Evolutionary conservation across 2,888 invertebrate genomes (phyloP).

Genomic region (Neria commutata): DNA sequence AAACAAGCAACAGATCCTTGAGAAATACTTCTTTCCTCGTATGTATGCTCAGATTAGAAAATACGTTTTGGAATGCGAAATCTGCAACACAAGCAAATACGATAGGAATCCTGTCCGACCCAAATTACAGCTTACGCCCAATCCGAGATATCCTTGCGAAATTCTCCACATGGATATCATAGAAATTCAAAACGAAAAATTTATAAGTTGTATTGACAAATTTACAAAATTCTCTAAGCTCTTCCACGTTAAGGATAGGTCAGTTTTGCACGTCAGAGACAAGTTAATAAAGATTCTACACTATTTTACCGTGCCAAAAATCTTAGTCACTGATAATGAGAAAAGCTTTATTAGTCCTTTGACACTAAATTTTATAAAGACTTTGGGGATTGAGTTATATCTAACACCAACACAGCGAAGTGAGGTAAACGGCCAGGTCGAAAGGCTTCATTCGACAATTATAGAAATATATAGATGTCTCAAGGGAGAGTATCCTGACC

Average conservation of each 20-base stretch:
- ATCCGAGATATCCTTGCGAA: slow-evolving; percentile 13
- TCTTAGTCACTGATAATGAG: background rate
- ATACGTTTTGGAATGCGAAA: background rate
- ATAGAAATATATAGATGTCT: slow-evolving; percentile 3
- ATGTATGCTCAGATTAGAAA: slow-evolving; percentile 21
- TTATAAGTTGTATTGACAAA: slow-evolving; percentile 3
- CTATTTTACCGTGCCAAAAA: background rate
- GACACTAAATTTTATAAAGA: slow-evolving; percentile 10
- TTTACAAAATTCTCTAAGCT: background rate
- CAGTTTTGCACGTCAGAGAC: background rate
- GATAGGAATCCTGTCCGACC: slow-evolving; percentile 14
- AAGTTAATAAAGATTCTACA: too few relatives aligned
- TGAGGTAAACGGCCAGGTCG: slow-evolving; percentile 10
- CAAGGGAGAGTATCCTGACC: background rate
- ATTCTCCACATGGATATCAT: too few relatives aligned
- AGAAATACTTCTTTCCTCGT: slow-evolving; percentile 18
- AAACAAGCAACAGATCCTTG: slow-evolving; percentile 19
- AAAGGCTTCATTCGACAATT: slow-evolving; percentile 10
- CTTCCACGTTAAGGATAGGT: background rate
- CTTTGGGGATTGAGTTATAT: slow-evolving; percentile 4
- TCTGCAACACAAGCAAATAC: slow-evolving; percentile 13
- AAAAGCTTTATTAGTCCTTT: slow-evolving; percentile 2
- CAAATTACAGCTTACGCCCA: slow-evolving; percentile 12
- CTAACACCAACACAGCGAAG: slow-evolving; percentile 7
- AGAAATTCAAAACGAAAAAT: too few relatives aligned